Base-by-base conservation (phyloP, 2,888 invertebrate genomes). In the Drosophila affinis region DNA sequence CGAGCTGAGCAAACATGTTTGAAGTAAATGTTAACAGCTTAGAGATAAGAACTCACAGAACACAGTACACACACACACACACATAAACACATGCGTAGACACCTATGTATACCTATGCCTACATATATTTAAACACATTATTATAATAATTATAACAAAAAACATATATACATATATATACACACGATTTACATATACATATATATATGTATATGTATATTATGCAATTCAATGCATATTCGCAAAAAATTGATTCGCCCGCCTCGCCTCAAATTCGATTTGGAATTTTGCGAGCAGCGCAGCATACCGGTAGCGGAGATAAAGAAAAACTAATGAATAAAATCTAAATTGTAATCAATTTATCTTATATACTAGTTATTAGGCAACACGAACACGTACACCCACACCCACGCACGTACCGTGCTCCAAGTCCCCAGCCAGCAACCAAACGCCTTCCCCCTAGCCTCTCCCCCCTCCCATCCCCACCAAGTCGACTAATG, bases 281-380 rank as follows among this genome's bases (percentile, higher is more conserved):
- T 62, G 44, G 56, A 45, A 67, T 24, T 21, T 69, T 32, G 46
- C 44, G 32, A 67, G 60, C 62, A 58, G 63, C 24, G 63, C 62
- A 68, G 63, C 62, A 68, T 48, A 75, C 34, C 56, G 57, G 67
- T 27, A 62, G 67, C 54, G 59, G 48, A 57, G 34, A 7, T 18
- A 24, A 46, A 24, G 48, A 45, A 29, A 53, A 78, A 77, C 72
- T 51, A 71, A 61, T 72, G 68, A 76, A 72, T 67, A 58, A 58
- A 67, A 72, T 63, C 61, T 78, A 63, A 76, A 65, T 64, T 81
- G 65, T 81, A 86, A 78, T 81, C 81, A 81, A 81, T 76, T 84
- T 81, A 84, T 81, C 76, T 87, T 87, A 84, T 76, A 59, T 87
- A 87, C 60, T 70, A 62, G 46, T 54, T 45, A 47, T 39, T 73